A percentile compares a stretch with the other conserved stretches of the same genome.
phyloP scores from a whole-genome alignment of 2,888 invertebrate species.

The Theodoxus fluviatilis region DNA sequence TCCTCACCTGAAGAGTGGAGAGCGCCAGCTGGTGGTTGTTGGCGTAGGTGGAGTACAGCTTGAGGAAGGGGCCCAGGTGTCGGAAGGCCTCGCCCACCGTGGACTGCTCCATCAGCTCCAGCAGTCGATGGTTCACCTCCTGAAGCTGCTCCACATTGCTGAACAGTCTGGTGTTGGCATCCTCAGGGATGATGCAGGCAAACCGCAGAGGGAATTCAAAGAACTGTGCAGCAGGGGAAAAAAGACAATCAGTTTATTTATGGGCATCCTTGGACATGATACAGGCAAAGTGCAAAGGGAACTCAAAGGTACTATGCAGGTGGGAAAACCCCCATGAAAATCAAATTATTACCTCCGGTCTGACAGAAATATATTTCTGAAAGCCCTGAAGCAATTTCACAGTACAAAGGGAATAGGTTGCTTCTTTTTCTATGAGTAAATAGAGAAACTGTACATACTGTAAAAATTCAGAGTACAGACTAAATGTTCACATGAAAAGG shows the following conservation, averaged over 20 bases:
- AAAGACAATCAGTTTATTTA: not conserved
- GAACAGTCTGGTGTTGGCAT: slow-evolving; percentile 57
- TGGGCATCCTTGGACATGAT: not conserved
- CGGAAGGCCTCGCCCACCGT: slow-evolving; percentile 75
- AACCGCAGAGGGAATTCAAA: slow-evolving; percentile 61
- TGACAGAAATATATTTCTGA: not conserved
- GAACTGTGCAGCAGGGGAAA: slow-evolving; percentile 45
- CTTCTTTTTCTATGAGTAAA: too few species aligned
- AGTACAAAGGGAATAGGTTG: too few species aligned
- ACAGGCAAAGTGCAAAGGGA: not conserved
- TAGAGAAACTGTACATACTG: too few species aligned
- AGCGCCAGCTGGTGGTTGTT: slow-evolving; percentile 76
- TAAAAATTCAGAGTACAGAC: too few species aligned
- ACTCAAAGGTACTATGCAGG: not conserved
- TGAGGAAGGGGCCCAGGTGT: slow-evolving; percentile 79
- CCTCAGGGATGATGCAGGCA: slow-evolving; percentile 54
- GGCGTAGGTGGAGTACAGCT: slow-evolving; percentile 80
- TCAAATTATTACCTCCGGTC: not conserved
- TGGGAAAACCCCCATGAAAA: not conserved
- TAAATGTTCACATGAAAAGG: too few species aligned
- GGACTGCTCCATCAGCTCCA: slow-evolving; percentile 64
- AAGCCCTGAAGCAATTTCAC: not conserved
- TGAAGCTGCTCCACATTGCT: slow-evolving; percentile 66
- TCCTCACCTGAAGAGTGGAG: slow-evolving; percentile 73
- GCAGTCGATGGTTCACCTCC: slow-evolving; percentile 63